Conservation (phyloP, 2,797 vertebrate species). For the Pelobates cultripes region DNA sequence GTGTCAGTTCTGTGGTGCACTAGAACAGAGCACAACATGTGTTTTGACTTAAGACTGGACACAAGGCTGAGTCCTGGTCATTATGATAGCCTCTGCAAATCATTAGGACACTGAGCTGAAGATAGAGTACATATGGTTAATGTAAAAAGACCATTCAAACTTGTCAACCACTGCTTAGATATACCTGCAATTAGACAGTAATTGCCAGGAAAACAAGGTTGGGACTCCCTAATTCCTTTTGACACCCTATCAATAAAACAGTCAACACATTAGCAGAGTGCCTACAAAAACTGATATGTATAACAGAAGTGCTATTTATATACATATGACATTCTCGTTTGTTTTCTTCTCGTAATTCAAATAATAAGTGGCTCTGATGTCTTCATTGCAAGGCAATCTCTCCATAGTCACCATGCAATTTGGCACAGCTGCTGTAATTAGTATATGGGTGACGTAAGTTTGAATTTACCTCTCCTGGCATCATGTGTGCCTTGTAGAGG, state of each 20-base stretch:
- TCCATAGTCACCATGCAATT: neutral
- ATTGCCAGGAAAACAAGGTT: slow-evolving; percentile 15
- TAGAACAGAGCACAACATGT: neutral
- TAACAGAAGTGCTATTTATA: slow-evolving; percentile 7
- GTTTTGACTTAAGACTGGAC: neutral
- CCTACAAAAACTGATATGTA: slow-evolving; percentile 2
- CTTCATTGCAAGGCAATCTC: neutral
- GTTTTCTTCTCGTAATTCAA: neutral
- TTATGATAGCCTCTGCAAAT: slow-evolving; percentile 15
- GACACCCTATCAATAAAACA: slow-evolving; percentile 16
- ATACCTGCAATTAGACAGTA: slow-evolving; percentile 12
- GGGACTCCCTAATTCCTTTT: neutral
- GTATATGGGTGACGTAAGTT: neutral
- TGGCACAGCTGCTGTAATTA: neutral
- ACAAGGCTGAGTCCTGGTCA: neutral
- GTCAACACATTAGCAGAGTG: slow-evolving; percentile 17
- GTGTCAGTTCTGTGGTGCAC: neutral
- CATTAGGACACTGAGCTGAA: slow-evolving; percentile 1
- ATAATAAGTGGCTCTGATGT: neutral
- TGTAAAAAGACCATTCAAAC: slow-evolving; percentile 10
- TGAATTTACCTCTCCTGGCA: neutral
- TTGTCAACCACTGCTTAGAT: neutral
- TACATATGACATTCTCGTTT: neutral
- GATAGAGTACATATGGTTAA: slow-evolving; percentile 8
- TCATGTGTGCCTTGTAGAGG: neutral